Evolutionary conservation across 2,888 invertebrate species (phyloP), one percentile per base, ranked within the genome.

Genomic region (Phragmatobia fuliginosa): DNA sequence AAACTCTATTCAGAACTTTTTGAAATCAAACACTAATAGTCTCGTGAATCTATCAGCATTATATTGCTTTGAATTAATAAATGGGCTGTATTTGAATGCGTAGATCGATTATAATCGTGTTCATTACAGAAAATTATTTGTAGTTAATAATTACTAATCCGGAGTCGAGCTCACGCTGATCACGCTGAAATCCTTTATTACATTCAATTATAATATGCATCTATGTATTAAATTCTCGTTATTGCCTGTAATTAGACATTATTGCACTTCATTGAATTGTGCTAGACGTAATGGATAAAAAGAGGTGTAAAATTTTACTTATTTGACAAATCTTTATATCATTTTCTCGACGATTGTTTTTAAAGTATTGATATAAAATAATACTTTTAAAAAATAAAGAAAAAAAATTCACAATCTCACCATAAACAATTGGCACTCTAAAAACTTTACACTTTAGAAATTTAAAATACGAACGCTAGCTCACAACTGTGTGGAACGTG

Each of bases 401-500:
- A 18, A 66, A 31, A 32, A 18, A 38, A 67, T n/a, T n/a, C 52
- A 64, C 67, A 73, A 62, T 36, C 18, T 25, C 59, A 70, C 65
- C 11, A 45, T 58, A 58, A 68, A 73, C 67, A 66, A 14, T 64
- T 74, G 70, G 60, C 74, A 80, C 76, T 60, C 36, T 62, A 66
- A n/a, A 61, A 75, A 56, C 8, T 69, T 21, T 56, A 67, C 52
- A 28, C 67, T 56, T 36, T 70, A 7, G 2, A 62, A 67, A 66
- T 67, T 62, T n/a, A 63, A 67, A 74, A 62, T 73, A 58, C 69
- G 65, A 79, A 81, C 28, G 28, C 10, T 45, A 77, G 18, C 59
- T 32, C n/a, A n/a, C n/a, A 38, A 74, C 74, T 59, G 75, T 31
- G 31, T 36, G 32, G 41, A 31, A 31, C 70, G 59, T 80, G 76